These are phyloP conservation scores for Brachystomella parvula DNA, from an alignment of 1,140 invertebrate species.

Conservation along the genomic window DNA sequence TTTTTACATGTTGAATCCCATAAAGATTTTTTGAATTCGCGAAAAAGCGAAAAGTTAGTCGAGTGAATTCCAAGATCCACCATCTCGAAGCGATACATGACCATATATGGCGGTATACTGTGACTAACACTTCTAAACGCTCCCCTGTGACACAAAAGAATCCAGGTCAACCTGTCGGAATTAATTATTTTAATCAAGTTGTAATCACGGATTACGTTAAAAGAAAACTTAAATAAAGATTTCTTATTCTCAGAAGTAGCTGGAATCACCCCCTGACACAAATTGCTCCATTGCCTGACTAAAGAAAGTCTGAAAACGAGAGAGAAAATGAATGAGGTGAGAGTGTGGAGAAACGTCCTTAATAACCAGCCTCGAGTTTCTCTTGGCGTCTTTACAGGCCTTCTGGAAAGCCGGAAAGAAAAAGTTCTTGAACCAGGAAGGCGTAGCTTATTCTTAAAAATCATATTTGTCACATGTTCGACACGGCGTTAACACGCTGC, in stretches of 20 bases:
- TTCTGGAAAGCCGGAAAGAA: neutral
- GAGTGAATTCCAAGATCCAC: too few species aligned
- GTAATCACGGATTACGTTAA: neutral
- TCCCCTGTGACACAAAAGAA: too few species aligned
- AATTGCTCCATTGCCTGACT: constrained; percentile 3
- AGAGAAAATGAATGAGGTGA: neutral
- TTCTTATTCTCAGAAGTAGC: neutral
- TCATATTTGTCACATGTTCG: neutral
- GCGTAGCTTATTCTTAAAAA: neutral
- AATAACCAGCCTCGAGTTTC: neutral
- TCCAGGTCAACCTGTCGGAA: too few species aligned
- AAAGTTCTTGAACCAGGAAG: constrained; percentile 10
- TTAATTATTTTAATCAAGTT: neutral
- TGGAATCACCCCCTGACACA: neutral
- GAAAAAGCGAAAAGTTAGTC: too few species aligned
- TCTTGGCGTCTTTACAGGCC: too few species aligned
- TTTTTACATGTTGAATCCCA: too few species aligned
- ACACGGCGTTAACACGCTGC: neutral
- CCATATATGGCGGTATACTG: too few species aligned
- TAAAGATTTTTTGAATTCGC: too few species aligned
- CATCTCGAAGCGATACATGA: too few species aligned
- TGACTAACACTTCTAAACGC: too few species aligned
- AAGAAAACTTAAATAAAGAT: neutral
- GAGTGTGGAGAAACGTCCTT: neutral
- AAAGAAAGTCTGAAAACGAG: neutral